Base-by-base conservation (phyloP, 2,797 vertebrate species). In the Mastacembelus armatus region DNA sequence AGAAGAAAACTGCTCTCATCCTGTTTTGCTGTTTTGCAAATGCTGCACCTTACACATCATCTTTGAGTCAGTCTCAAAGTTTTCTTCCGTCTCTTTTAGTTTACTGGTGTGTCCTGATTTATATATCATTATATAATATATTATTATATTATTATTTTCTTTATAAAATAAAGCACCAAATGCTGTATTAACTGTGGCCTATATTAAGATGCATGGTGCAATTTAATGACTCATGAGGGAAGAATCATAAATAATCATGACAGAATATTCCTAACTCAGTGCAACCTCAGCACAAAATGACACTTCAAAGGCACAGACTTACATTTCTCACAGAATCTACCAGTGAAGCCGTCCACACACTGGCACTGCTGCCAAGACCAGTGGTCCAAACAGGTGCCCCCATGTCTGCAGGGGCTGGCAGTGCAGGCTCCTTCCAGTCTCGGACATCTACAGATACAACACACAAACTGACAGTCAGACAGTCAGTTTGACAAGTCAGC, bases 361-460 rank as follows among this genome's bases (percentile, higher is more conserved):
- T 88, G 94, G 68, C 98, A 99, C 80, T 98, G 96, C 85, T 98
- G 97, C 97, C 97, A 98, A 0, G 97, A 99, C 98, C 98, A 99
- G 86, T 92, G 94, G 85, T 99, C 98, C 11, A 95, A 77, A 63
- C 98, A 99, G 7, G 94, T 96, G 71, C 95, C 96, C 11, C 96
- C 96, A 0, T 99, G 95, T 63, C 98, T 95, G 86, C 98, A 99
- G 66, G 95, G 95, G 79, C 71, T 96, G 58, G 92, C 72, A 0
- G 88, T 84, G 85, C 98, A 99, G 36, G 95, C 95, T 0, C 95
- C 96, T 91, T 98, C 98, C 39, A 97, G 92, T 81, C 98, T 95
- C 43, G 97, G 96, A 72, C 98, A 99, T 77, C 98, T 99, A 68
- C 82, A 36, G 61, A 80, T 36, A 81, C 39, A 16, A 78, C 10